These are phyloP conservation scores for Epinephelus malabaricus DNA, from an alignment of 2,797 vertebrate species.

Conservation along the genomic window DNA sequence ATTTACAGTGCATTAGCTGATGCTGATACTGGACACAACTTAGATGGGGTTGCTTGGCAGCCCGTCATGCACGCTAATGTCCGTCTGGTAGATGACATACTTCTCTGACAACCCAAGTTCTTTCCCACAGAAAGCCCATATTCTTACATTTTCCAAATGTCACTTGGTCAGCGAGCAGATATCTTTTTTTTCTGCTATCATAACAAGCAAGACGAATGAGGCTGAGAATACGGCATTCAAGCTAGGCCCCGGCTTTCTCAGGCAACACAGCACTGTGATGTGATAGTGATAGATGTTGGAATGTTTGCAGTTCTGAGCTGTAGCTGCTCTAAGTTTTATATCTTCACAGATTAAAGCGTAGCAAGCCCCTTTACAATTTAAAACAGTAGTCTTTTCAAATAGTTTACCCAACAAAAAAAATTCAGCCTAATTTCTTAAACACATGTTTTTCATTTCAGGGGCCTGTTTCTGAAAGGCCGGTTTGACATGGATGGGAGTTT, in stretches of 20 bases:
- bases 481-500: constrained; percentile 81
- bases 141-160: constrained; percentile 82
- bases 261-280: constrained; percentile 44
- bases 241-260: constrained; percentile 55
- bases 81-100: constrained; percentile 80
- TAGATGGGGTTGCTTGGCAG: constrained; percentile 73
- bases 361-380: constrained; percentile 16
- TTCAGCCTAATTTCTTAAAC: constrained; percentile 78
- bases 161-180: constrained; percentile 74
- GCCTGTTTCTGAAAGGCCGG: constrained; percentile 75
- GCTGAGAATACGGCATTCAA: constrained; percentile 72
- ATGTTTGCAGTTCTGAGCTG: constrained; percentile 31
- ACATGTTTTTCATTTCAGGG: constrained; percentile 81
- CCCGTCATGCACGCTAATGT: constrained; percentile 72
- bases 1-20: constrained; percentile 62
- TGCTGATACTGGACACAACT: constrained; percentile 74
- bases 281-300: constrained; percentile 57
- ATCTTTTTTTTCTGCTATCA: constrained; percentile 76
- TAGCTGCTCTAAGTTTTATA: constrained; percentile 51
- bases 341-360: constrained; percentile 41
- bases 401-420: constrained; percentile 72
- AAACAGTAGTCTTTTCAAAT: constrained; percentile 75
- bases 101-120: constrained; percentile 78
- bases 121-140: constrained; percentile 86
- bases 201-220: constrained; percentile 82